Base-by-base conservation (phyloP, 2,113 vertebrate species). In the Pithys albifrons region DNA sequence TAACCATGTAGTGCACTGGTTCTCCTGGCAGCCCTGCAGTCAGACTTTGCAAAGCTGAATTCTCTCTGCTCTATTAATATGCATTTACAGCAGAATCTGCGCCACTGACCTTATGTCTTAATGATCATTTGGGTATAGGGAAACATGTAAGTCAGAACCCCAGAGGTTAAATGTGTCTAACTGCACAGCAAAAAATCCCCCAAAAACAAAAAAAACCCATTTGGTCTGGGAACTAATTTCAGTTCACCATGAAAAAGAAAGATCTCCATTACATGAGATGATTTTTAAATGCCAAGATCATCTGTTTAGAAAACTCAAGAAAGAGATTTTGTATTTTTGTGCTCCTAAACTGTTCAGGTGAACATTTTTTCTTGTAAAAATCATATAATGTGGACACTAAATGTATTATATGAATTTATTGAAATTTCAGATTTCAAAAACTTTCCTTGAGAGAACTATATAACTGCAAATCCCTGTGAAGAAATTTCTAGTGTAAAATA, bases 271-370 rank as follows among this genome's bases (percentile, higher is more conserved):
- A 51, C 31, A 52, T 54, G 55, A 79, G 16, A 58, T 72, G 29
- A 87, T 51, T 93, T 94, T 88, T 80, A 95, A 93, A 90, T 83
- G 82, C 78, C 74, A 85, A 73, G 58, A 83, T 72, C 24, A 85
- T 61, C 19, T 65, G 49, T 66, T 93, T 62, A 88, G 65, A 89
- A 92, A 89, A 72, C 35, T 75, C n/a, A 37, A 49, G 79, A 12
- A 75, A 85, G 75, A 46, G 3, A 43, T 46, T 79, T 66, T 80
- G 43, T 54, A 19, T 88, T 91, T 88, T 59, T 74, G 77, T 75
- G 28, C 61, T 77, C n/a, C 69, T 45, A 46, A 20, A 39, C 43
- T 78, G 22, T 20, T 71, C 29, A 51, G 78, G 71, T 54, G 48
- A 69, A 25, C 16, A 19, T 86, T 67, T 27, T 75, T 72, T 29